Evolutionary conservation across 2,113 vertebrate species (phyloP).

Genomic region (Epinephelus moara): DNA sequence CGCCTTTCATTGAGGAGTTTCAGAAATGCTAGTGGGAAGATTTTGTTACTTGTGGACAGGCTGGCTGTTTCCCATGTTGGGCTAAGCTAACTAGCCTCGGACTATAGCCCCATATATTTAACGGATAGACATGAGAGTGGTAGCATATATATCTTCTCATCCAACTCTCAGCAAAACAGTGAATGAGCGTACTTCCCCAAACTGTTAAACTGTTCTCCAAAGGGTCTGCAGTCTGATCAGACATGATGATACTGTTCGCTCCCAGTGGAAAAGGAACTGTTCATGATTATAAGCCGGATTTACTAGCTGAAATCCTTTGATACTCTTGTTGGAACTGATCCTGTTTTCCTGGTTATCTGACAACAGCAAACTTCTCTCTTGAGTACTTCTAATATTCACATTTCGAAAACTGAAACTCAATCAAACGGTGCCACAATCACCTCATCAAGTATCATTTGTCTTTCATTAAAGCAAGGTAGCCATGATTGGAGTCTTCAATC

Average conservation of each 20-base stretch:
- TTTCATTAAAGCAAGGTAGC: not conserved
- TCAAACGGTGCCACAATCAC: constrained; percentile 2
- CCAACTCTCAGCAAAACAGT: constrained; percentile 4
- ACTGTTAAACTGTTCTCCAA: not conserved
- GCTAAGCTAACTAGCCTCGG: not conserved
- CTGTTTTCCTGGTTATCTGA: not conserved
- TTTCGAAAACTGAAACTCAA: not conserved
- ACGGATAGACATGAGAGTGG: not conserved
- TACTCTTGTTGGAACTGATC: not conserved
- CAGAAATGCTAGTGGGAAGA: not conserved
- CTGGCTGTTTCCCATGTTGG: not conserved
- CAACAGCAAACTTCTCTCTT: constrained; percentile 16
- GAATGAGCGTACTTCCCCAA: not conserved
- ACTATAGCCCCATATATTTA: constrained; percentile 5
- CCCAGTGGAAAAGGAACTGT: not conserved
- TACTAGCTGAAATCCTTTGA: not conserved
- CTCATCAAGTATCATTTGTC: constrained; percentile 3
- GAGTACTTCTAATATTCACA: constrained; percentile 11
- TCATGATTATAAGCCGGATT: not conserved
- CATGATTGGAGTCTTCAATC: constrained; percentile 12
- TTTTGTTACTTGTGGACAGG: not conserved
- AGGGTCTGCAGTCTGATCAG: not conserved
- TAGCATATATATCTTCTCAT: not conserved
- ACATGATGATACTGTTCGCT: constrained; percentile 6
- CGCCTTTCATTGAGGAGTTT: not conserved